phyloP scores from a whole-genome alignment of 2,888 invertebrate species.

The Agrenia bidenticulata region DNA sequence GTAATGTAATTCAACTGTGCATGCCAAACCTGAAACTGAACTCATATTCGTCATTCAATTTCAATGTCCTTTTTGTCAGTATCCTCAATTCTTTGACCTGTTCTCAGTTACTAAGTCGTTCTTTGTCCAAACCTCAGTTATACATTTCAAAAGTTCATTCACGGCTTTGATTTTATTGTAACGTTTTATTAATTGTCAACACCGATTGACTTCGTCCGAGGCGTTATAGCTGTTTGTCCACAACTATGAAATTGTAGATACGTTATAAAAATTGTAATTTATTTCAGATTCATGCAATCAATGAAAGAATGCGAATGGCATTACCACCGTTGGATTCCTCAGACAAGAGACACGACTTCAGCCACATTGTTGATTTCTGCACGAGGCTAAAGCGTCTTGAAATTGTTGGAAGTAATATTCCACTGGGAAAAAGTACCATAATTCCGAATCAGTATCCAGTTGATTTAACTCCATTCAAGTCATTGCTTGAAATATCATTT shows the following conservation, averaged over 20 bases:
- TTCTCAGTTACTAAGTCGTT: no score
- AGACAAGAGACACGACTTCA: slow-evolving; percentile 82
- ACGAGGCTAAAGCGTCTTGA: slow-evolving; percentile 70
- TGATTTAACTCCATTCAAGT: slow-evolving; percentile 81
- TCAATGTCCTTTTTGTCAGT: no score
- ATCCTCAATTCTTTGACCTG: no score
- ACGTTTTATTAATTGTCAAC: not conserved
- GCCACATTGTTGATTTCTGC: slow-evolving; percentile 86
- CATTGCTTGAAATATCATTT: slow-evolving; percentile 64
- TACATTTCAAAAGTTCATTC: no score
- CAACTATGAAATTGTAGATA: slow-evolving; percentile 1
- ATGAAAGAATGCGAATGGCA: slow-evolving; percentile 80
- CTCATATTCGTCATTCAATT: no score
- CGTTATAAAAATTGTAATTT: slow-evolving; percentile 15
- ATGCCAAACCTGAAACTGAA: no score
- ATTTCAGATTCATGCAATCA: slow-evolving; percentile 83
- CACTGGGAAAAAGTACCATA: slow-evolving; percentile 80
- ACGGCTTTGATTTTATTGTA: no score
- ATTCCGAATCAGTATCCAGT: slow-evolving; percentile 75
- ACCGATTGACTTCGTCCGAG: not conserved
- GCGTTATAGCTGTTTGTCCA: not conserved
- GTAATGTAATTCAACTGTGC: no score
- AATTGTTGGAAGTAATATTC: slow-evolving; percentile 67
- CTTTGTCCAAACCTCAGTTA: no score
- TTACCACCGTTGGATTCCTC: slow-evolving; percentile 76